phyloP scores from a whole-genome alignment of 2,113 vertebrate genomes.

The Asarcornis scutulata region DNA sequence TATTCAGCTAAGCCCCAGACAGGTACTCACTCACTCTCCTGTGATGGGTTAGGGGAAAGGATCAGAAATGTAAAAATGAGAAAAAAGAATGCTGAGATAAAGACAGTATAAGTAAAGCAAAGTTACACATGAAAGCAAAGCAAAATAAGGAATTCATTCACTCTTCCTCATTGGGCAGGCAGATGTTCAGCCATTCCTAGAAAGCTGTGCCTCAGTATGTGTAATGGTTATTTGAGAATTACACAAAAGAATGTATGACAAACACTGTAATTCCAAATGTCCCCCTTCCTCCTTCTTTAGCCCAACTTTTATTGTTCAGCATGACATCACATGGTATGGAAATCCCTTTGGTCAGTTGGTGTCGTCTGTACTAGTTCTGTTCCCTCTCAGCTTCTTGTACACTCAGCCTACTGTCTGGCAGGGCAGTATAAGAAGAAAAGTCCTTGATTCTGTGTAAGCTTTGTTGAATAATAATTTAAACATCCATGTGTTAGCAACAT shows the following conservation, averaged over 20 bases:
- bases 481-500: neutral
- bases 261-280: accelerated
- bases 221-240: accelerated
- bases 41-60: neutral
- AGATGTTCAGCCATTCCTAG: neutral
- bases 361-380: neutral
- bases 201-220: neutral
- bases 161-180: accelerated
- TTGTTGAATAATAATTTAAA: neutral
- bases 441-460: neutral
- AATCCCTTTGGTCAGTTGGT: neutral
- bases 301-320: neutral
- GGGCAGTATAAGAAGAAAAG: neutral
- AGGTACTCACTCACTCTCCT: neutral
- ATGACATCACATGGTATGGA: no score
- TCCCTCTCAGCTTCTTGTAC: neutral
- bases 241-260: neutral
- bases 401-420: neutral
- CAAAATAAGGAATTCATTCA: neutral
- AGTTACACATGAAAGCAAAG: accelerated
- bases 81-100: neutral
- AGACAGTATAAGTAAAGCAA: neutral
- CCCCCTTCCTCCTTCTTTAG: neutral
- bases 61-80: neutral
- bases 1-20: accelerated